Evolutionary conservation across 2,888 invertebrate species (phyloP), one percentile per base, ranked within the genome.

Genomic region (Tryphoninae sp.): DNA sequence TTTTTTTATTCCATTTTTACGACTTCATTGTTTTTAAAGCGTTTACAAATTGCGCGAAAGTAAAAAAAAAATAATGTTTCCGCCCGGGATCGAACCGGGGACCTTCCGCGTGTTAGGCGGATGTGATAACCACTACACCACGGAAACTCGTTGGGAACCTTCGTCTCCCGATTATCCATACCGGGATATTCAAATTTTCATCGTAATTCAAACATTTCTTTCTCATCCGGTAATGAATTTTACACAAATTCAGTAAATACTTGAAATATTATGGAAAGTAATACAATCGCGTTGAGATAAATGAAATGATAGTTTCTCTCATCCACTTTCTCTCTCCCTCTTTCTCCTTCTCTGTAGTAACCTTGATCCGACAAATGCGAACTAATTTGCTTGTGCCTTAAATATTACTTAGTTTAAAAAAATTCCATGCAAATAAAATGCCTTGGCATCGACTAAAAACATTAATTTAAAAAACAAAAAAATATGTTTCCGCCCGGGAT

Each of bases 81-180:
- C 95, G 96, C 95, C 95, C 95, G 95, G 96, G 96, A 95, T 96
- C 95, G 96, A 96, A 96, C 96, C 95, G 96, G 96, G 96, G 96
- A 94, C 96, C 96, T 96, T 96, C 96, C 96, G 96, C 96, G 96
- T 96, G 96, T 96, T 96, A 96, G 96, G 96, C 96, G 96, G 96
- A 96, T 95, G 96, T 96, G 96, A 96, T 96, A 96, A 96, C 96
- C 96, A 95, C 96, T 96, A 96, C 96, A 96, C 96, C 96, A 96
- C 96, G 95, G 95, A 96, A 96, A 95, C 95, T 7, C 2, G 11
- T 40, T n/a, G 19, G 11, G n/a, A 53, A 53, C 19, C 2, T 53
- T 16, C 16, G n/a, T 8, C 16, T 53, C 0, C 8, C 19, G 16
- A 16, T 19, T 19, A 16, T 53, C 16, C 16, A 19, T 19, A n/a